Base-by-base conservation (phyloP, 2,888 invertebrate species). In the Automeris io region DNA sequence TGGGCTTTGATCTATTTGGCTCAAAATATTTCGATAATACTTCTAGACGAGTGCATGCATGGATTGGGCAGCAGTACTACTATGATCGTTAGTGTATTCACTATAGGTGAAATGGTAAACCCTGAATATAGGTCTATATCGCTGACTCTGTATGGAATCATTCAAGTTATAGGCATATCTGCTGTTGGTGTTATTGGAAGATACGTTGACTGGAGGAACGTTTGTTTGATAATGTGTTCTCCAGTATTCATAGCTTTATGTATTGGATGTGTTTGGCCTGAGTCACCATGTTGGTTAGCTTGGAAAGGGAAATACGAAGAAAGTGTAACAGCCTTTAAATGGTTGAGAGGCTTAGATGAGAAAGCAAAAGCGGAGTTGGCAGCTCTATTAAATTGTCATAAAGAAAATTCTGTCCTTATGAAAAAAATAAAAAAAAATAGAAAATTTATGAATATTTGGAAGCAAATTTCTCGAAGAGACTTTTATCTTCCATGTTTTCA, bases 231-330 rank as follows among this genome's bases (percentile, higher is more conserved):
- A 2, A 33, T 39, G 22, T 25, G 35, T 8, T 32, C 22, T 3
- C 33, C 42, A 1, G 18, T 39, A 11, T 4, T 43, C 5, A 9
- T 50, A 5, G 49, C 50, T 13, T 12, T 45, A 6, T 2, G 39
- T 3, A 37, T 42, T 3, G 42, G 42, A 3, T 43, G 32, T 12
- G 33, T 46, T 31, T 54, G 50, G 50, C 51, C 54, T 4, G 50
- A 54, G 24, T 51, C 54, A 0, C 54, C 52, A 1, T 39, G 44
- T 1, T 54, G 51, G 54, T 41, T 54, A 16, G 54, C 54, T 2
- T 48, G 29, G 8, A 54, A 46, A 36, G 49, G 46, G 5, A 33
- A 50, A 25, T 49, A 44, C 18, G 45, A 44, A 5, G 42, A 39
- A 43, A 51, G 51, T 35, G 49, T 47, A 25, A 26, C 37, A 26